Evolutionary conservation across 2,888 invertebrate genomes (phyloP), one percentile per base, ranked within the genome.

Genomic region (Fabriciana adippe): DNA sequence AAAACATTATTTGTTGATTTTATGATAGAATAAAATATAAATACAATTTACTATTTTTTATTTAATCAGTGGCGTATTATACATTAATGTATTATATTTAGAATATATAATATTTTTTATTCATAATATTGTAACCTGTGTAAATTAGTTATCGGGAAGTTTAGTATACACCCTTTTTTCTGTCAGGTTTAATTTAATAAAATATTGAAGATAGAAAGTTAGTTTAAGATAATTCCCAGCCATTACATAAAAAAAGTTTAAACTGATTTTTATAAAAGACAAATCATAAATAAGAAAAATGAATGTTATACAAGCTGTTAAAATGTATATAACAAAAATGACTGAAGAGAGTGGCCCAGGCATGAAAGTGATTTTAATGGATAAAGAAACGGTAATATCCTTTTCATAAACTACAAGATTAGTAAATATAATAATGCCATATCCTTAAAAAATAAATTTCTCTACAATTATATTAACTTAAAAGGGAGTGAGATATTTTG

Each of bases 331-430:
- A 72, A 96, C 97, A 56, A 98, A 98, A 92, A 99, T 99, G 99
- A 97, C 99, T 6, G 97, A 97, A 74, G 98, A 99, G 81, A 97
- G 98, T 83, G 99, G 99, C 2, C 98, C 99, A 1, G 99, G 99
- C 62, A 99, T 99, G 99, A 99, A 99, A 95, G 97, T 99, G 54
- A 94, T 99, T 74, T 90, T 99, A 59, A 97, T 99, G 97, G 99
- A 99, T 89, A 97, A 97, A 89, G 98, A 99, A 89, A 99, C 99
- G 72, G 98, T 98, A 87, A 81, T 86, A 1, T 21, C 8, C 16
- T 0, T 18, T 16, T 18, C 16, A 13, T 6, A 53, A 11, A 53
- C 3, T 5, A 11, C 6, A 35, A 35, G 6, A 35, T 8, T 35
- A 35, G 6, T 6, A 59, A 50, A 59, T 59, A 26, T 3, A 15